phyloP scores from a whole-genome alignment of 2,797 vertebrate species.

The Sebastolobus altivelis region DNA sequence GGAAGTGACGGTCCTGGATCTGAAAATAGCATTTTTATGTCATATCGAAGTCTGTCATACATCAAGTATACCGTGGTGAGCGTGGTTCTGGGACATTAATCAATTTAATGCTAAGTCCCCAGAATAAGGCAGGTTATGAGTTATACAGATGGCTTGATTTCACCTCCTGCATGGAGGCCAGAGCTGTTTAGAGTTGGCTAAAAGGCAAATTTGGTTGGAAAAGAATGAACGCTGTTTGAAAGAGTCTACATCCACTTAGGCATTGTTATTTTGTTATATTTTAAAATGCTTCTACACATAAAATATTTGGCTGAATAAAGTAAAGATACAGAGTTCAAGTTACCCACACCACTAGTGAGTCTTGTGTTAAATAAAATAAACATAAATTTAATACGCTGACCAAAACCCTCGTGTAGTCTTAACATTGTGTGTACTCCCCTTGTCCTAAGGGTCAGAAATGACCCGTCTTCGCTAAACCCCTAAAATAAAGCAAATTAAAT shows the following conservation, averaged over 20 bases:
- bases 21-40: background rate
- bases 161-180: background rate
- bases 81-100: background rate
- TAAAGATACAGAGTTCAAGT: background rate
- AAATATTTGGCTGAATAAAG: background rate
- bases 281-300: background rate
- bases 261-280: background rate
- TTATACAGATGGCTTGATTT: background rate
- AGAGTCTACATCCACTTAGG: background rate
- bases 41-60: background rate
- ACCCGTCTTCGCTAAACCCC: background rate
- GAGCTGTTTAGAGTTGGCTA: background rate
- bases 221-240: background rate
- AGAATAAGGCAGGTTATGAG: background rate
- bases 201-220: background rate
- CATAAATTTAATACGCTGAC: no score
- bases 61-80: background rate
- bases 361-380: no score
- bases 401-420: no score
- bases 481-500: background rate
- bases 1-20: background rate
- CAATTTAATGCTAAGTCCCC: background rate
- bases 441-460: no score
- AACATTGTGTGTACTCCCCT: no score
- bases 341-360: background rate